phyloP scores from a whole-genome alignment of 1,140 invertebrate species.

The Drosophila punjabiensis region DNA sequence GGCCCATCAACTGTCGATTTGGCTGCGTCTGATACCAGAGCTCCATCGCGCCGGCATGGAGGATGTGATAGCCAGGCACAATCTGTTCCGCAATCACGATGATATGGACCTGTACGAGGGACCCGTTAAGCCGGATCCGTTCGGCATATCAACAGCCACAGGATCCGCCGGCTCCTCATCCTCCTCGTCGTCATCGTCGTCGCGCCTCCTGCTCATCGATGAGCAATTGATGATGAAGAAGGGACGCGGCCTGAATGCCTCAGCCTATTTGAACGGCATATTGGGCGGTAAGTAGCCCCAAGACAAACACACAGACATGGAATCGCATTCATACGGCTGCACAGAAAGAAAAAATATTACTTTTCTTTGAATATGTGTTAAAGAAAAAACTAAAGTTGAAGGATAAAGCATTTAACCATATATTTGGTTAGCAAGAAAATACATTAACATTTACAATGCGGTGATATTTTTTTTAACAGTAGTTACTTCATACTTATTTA shows the following conservation, averaged over 20 bases:
- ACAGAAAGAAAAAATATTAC: slow-evolving; percentile 7
- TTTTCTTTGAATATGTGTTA: not conserved
- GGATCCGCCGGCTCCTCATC: slow-evolving; percentile 41
- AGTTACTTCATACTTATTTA: not conserved
- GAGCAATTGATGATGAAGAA: slow-evolving; percentile 82
- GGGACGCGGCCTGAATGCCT: slow-evolving; percentile 66
- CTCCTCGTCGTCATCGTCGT: slow-evolving; percentile 79
- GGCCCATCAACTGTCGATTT: slow-evolving; percentile 96
- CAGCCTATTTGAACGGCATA: slow-evolving; percentile 80
- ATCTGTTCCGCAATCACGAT: slow-evolving; percentile 93
- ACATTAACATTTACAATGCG: not conserved
- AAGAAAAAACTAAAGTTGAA: not conserved
- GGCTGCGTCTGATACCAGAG: slow-evolving; percentile 96
- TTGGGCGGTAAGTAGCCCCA: slow-evolving; percentile 79
- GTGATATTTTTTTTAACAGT: not conserved
- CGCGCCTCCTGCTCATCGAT: slow-evolving; percentile 85
- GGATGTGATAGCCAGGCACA: slow-evolving; percentile 93
- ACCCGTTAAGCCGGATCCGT: slow-evolving; percentile 91
- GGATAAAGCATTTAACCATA: not conserved
- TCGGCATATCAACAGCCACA: slow-evolving; percentile 77
- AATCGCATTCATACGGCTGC: slow-evolving; percentile 20
- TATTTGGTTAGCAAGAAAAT: not conserved
- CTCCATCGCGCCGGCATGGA: slow-evolving; percentile 95
- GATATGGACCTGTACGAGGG: slow-evolving; percentile 93
- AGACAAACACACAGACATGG: slow-evolving; percentile 32